Evolutionary conservation across 1,140 invertebrate species (phyloP).

Genomic region (Dolichoris vasculosae): DNA sequence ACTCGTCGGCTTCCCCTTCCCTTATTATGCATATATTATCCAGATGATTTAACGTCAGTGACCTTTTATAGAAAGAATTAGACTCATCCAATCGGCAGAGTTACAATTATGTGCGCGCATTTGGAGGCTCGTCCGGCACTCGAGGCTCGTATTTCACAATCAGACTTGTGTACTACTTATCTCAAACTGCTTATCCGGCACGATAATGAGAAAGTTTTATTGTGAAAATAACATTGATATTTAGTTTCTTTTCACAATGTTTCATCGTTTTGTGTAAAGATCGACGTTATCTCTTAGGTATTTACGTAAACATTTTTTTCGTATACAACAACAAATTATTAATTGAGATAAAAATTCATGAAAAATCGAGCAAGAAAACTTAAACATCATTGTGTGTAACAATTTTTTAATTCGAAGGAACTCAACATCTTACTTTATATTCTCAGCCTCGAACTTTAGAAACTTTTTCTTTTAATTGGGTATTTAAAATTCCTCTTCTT

Average conservation of each 20-base stretch:
- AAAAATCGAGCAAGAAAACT: background rate
- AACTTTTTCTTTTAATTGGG: background rate
- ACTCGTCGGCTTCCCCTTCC: background rate
- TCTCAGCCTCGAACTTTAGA: background rate
- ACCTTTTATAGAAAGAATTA: background rate
- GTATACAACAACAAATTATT: background rate
- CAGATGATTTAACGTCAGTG: background rate
- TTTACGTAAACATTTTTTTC: background rate
- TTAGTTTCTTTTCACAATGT: background rate
- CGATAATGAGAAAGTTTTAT: conserved; percentile 29
- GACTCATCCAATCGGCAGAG: conserved; percentile 8
- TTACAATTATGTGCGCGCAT: background rate
- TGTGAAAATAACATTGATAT: background rate
- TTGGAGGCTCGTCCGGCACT: conserved; percentile 30
- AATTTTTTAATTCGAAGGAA: background rate
- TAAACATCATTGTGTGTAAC: background rate
- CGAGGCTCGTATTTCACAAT: conserved; percentile 3
- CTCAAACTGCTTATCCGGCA: conserved; percentile 7
- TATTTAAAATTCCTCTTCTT: background rate
- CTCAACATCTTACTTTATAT: background rate
- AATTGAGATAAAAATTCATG: background rate
- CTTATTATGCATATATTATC: background rate
- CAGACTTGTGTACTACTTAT: conserved; percentile 8
- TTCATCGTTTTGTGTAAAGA: background rate
- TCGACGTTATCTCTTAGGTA: background rate